Evolutionary conservation across 2,888 invertebrate genomes (phyloP), one percentile per base, ranked within the genome.

Genomic region (Drosophila gaucha): DNA sequence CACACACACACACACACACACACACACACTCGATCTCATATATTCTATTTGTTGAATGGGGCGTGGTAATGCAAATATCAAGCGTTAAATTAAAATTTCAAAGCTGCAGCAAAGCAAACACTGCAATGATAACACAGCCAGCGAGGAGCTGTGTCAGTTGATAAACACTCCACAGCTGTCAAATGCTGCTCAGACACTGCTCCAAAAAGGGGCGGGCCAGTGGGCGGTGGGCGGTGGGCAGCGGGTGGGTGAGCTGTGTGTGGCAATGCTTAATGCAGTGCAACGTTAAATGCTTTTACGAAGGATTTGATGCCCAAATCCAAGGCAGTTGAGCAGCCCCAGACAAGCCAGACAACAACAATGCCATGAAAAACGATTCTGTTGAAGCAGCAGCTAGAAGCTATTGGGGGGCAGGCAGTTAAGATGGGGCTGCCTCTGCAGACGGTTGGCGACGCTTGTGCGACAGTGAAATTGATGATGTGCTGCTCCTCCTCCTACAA

Each of bases 231-330:
- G 20, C 12, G 14, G 12, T 9, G 36, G 22, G 2, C 9, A n/a
- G n/a, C n/a, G n/a, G 30, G 1, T 46, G 43, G 16, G 22, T 9
- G 24, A 12, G 30, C 10, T 4, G 9, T 30, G 20, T 49, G 22
- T 33, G 51, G 44, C 52, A 20, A 56, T 69, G 79, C 87, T 89
- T 88, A 88, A 86, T 88, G 88, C 85, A 79, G 69, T 84, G 82
- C 85, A 80, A 80, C 71, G 74, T 76, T 86, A 83, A 89, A 90
- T 90, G 90, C 90, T 89, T 89, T 89, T 89, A 89, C 78, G 67
- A 75, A 76, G 86, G 80, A 87, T 87, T 87, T 87, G 64, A 67
- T 57, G 73, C 75, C 67, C 67, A 85, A 84, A 82, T 82, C 82
- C 78, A 66, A 65, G 51, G 51, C 51, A 51, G 63, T 60, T 47